Evolutionary conservation across 1,140 invertebrate species (phyloP).

Genomic region (Drosophila serrata): DNA sequence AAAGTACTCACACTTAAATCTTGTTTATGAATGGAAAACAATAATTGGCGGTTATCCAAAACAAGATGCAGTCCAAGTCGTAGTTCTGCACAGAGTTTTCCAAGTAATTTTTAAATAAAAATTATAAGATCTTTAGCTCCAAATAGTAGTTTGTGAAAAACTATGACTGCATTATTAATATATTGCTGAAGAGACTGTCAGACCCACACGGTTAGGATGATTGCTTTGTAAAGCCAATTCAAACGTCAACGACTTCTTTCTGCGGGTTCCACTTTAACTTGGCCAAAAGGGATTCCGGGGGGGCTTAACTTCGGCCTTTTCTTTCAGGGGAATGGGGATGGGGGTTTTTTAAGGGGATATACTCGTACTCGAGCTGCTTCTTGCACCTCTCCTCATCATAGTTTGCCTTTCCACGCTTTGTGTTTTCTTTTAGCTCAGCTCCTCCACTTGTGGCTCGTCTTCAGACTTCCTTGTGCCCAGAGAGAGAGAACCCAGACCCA

Average conservation of each 20-base stretch:
- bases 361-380: conserved; percentile 28
- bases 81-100: too few relatives aligned
- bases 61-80: not conserved
- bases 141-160: not conserved
- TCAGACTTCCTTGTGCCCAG: conserved; percentile 69
- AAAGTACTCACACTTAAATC: not conserved
- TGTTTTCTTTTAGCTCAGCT: conserved; percentile 43
- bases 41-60: conserved; percentile 13
- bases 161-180: conserved; percentile 1
- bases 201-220: conserved; percentile 38
- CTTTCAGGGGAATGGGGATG: conserved; percentile 1
- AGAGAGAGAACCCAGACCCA: conserved; percentile 3
- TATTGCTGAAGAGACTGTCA: conserved; percentile 3
- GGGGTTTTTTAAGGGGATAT: conserved; percentile 14
- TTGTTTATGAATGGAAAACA: conserved; percentile 1
- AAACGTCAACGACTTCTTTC: conserved; percentile 78
- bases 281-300: conserved; percentile 15
- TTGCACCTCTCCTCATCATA: conserved; percentile 27
- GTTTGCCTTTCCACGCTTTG: conserved; percentile 48
- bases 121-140: too few relatives aligned
- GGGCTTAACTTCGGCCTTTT: not conserved
- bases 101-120: too few relatives aligned
- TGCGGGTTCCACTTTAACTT: conserved; percentile 62
- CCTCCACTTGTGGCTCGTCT: conserved; percentile 55
- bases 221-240: conserved; percentile 68